Evolutionary conservation across 2,888 invertebrate genomes (phyloP), one percentile per base, ranked within the genome.

Genomic region (Synergus japonicus): DNA sequence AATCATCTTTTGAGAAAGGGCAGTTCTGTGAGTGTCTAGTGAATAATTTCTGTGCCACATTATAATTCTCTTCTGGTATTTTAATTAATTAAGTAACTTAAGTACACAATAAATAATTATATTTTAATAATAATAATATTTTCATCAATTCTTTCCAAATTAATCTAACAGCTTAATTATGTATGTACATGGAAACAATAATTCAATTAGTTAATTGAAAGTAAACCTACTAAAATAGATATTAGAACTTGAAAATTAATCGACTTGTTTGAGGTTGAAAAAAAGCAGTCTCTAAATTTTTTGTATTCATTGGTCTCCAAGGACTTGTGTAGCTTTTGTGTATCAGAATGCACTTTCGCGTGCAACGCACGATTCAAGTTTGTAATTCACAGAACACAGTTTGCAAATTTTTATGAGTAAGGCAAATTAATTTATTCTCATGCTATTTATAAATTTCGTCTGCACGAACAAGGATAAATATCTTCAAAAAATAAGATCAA

Each of bases 291-390:
- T 67, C 18, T 44, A 67, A 66, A 66, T 43, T 9, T 66, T 66
- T 66, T 67, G 22, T 46, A 44, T 67, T 7, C 22, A 67, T 67
- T 67, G 44, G 67, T 22, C 37, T 73, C n/a, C 49, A 73, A 49
- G 54, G 49, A 29, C 54, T 54, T 73, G 54, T 37, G 29, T 54
- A 73, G 49, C 54, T 54, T 73, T 73, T 73, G 73, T 73, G 37
- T 54, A 73, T 54, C 73, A 54, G 73, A 73, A 73, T 73, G 37
- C 49, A 73, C 73, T 73, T 73, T 73, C 37, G 54, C 54, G 49
- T 29, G 29, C 54, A 49, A 69, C 54, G 49, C 49, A 37, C 4
- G 41, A 54, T 54, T 73, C 73, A 54, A 37, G 49, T 73, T 54
- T 41, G 54, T 49, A 73, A 73, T 69, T 69, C 69, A 54, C 49